Conservation (phyloP, 2,797 vertebrate genomes). For the Channallabes apus region DNA sequence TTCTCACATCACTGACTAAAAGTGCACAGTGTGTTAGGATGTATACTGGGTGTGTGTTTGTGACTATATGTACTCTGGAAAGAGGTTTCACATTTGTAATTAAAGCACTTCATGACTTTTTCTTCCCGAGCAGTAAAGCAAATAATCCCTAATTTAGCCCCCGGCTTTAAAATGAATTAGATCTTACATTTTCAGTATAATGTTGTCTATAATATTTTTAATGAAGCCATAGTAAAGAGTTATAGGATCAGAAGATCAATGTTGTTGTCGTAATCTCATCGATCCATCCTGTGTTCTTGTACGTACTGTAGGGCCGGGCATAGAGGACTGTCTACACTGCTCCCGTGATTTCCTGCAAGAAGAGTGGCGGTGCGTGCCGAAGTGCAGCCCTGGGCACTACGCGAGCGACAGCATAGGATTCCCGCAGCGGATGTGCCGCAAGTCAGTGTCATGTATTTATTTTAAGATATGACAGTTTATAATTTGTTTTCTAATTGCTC, state of each 20-base stretch:
- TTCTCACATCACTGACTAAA: conserved; percentile 7
- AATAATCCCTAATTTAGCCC: neutral
- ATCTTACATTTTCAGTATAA: neutral
- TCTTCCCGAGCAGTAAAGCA: neutral
- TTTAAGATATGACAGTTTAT: neutral
- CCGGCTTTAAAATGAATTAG: neutral
- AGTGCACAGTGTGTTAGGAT: neutral
- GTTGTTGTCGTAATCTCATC: neutral
- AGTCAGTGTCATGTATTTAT: conserved; percentile 63
- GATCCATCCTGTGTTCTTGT: conserved; percentile 12
- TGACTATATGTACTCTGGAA: neutral
- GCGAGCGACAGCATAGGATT: conserved; percentile 71
- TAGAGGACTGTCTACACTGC: conserved; percentile 83
- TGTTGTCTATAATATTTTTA: neutral
- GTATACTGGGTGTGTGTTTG: neutral
- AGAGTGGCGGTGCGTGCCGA: conserved; percentile 82
- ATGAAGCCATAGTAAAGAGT: neutral
- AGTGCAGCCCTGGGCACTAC: conserved; percentile 81
- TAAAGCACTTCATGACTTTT: conserved; percentile 11
- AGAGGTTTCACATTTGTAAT: conserved; percentile 11
- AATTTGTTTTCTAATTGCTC: neutral
- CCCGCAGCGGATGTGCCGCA: conserved; percentile 82
- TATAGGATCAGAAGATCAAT: neutral
- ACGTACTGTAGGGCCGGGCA: conserved; percentile 73
- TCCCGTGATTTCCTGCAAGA: conserved; percentile 70